Evolutionary conservation across 1,140 invertebrate species (phyloP).

Genomic region (Drosophila bipectinata): DNA sequence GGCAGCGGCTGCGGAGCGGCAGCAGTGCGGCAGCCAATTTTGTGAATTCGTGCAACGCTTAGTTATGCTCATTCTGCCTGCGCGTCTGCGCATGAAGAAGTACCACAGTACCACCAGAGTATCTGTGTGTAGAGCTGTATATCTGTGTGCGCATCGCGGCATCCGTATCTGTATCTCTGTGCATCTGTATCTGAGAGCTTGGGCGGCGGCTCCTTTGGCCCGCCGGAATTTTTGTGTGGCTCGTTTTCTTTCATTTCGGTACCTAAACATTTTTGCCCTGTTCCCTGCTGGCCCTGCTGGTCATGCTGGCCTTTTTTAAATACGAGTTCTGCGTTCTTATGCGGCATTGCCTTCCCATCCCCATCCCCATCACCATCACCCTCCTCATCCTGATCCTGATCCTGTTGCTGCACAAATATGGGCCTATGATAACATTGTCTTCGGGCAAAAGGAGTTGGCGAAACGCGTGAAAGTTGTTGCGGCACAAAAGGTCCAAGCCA

Average conservation of each 20-base stretch:
- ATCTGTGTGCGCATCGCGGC: conserved; percentile 16
- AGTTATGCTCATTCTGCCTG: conserved; percentile 60
- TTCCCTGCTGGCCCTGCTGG: conserved; percentile 11
- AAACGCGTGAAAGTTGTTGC: conserved; percentile 69
- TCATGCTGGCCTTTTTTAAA: conserved; percentile 42
- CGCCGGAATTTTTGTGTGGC: conserved; percentile 66
- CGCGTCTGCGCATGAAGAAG: conserved; percentile 47
- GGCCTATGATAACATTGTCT: conserved; percentile 80
- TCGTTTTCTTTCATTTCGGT: conserved; percentile 53
- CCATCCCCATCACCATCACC: neutral
- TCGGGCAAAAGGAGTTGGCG: conserved; percentile 27
- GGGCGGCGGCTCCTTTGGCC: conserved; percentile 69
- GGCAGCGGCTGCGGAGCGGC: conserved; percentile 24
- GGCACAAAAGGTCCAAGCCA: conserved; percentile 50
- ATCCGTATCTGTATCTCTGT: conserved; percentile 25
- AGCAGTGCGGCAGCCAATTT: conserved; percentile 69
- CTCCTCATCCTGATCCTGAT: neutral
- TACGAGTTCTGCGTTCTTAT: conserved; percentile 41
- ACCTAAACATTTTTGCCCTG: conserved; percentile 62
- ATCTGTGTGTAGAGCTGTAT: conserved; percentile 7
- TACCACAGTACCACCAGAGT: conserved; percentile 20
- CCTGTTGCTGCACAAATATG: conserved; percentile 67
- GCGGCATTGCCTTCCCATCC: neutral
- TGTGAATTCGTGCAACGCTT: conserved; percentile 77
- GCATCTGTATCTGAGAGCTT: conserved; percentile 36